Conservation (phyloP, 2,113 vertebrate genomes). For the Empidonax alnorum region DNA sequence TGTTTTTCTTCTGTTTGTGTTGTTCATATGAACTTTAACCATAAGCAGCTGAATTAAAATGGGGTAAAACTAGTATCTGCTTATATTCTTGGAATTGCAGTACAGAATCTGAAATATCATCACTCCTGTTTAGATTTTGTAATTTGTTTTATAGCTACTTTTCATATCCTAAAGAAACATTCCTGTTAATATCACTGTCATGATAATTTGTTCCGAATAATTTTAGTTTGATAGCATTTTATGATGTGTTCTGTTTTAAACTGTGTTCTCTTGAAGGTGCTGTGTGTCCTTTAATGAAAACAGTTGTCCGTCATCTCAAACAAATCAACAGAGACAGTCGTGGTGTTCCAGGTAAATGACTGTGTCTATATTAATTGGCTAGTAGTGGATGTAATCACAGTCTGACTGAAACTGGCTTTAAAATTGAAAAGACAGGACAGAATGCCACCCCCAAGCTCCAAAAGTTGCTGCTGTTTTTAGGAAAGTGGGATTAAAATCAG, state of each 20-base stretch:
- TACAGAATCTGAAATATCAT: background rate
- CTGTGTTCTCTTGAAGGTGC: constrained; percentile 61
- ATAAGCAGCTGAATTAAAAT: background rate
- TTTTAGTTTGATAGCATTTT: background rate
- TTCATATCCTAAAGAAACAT: background rate
- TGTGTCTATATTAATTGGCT: background rate
- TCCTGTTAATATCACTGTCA: background rate
- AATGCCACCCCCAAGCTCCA: background rate
- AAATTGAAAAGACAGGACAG: background rate
- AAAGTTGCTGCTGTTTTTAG: background rate
- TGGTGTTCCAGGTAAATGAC: constrained; percentile 82
- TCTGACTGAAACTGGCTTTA: background rate
- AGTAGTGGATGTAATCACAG: background rate
- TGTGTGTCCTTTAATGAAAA: constrained; percentile 82
- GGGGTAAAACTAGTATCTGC: background rate
- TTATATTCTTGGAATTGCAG: background rate
- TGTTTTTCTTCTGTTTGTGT: background rate
- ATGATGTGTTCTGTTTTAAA: background rate
- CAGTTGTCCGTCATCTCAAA: constrained; percentile 73
- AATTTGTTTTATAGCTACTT: background rate
- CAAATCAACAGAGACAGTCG: constrained; percentile 71
- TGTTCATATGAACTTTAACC: background rate
- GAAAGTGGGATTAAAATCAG: background rate
- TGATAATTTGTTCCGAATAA: background rate
- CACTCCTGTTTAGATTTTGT: background rate